phyloP scores from a whole-genome alignment of 2,888 invertebrate genomes.

The Drosophila mercatorum region DNA sequence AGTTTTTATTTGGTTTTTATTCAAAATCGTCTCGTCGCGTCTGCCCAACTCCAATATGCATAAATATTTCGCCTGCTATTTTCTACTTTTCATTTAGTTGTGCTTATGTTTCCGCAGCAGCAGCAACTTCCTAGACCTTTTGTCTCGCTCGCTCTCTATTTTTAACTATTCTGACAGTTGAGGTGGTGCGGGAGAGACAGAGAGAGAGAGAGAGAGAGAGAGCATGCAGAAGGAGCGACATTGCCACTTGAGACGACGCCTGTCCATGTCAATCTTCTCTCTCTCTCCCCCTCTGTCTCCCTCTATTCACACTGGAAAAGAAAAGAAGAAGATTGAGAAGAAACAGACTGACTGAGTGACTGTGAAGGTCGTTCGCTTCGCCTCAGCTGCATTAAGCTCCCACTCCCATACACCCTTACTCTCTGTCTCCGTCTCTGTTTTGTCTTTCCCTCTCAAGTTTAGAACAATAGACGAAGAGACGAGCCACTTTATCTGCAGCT shows the following conservation, averaged over 20 bases:
- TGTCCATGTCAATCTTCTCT: conserved; percentile 26
- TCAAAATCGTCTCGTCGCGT: conserved; percentile 34
- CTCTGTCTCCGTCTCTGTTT: background rate
- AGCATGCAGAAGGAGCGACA: conserved; percentile 1
- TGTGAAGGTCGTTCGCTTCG: conserved; percentile 84
- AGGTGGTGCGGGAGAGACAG: background rate
- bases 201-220: background rate
- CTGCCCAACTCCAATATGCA: conserved; percentile 42
- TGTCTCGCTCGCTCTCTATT: conserved; percentile 7
- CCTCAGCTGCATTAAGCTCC: conserved; percentile 23
- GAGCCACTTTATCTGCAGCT: conserved; percentile 37
- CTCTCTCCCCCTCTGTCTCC: background rate
- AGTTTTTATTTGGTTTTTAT: conserved; percentile 54
- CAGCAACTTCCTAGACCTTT: conserved; percentile 42
- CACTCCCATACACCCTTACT: background rate
- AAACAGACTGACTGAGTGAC: conserved; percentile 53
- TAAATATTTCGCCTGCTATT: conserved; percentile 28
- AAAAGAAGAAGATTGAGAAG: conserved; percentile 1
- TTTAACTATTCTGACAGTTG: conserved; percentile 1
- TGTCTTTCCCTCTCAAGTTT: background rate
- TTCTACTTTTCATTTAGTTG: conserved; percentile 17
- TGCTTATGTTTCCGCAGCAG: conserved; percentile 28
- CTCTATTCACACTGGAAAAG: background rate
- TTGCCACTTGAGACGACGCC: conserved; percentile 47
- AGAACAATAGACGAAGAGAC: conserved; percentile 6